Conservation (phyloP, 2,797 vertebrate species). For the Lemur catta region DNA sequence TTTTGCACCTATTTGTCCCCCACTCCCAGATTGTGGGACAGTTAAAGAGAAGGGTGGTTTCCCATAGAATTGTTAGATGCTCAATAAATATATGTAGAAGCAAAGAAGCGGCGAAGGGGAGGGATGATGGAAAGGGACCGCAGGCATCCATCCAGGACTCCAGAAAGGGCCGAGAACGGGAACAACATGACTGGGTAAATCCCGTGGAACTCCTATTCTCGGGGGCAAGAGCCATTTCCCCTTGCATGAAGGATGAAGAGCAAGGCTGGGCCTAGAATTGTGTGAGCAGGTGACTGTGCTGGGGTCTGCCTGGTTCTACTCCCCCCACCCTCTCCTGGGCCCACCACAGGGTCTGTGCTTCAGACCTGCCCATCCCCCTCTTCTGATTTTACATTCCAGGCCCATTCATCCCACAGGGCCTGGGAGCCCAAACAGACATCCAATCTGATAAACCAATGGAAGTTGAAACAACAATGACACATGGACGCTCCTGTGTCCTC, state of each 20-base stretch:
- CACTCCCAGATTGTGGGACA: not conserved
- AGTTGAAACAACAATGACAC: not conserved
- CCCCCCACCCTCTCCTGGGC: not conserved
- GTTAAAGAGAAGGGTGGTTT: not conserved
- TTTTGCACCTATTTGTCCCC: not conserved
- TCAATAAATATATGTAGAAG: not conserved
- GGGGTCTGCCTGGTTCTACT: not conserved
- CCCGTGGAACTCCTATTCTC: not conserved
- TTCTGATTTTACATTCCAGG: not conserved
- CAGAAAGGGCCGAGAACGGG: not conserved
- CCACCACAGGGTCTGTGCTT: not conserved
- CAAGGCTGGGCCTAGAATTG: not conserved
- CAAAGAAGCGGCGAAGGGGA: not conserved
- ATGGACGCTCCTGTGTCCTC: not conserved
- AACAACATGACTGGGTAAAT: not conserved
- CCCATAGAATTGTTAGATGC: not conserved
- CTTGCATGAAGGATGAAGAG: accelerated
- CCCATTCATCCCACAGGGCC: not conserved
- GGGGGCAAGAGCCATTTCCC: not conserved
- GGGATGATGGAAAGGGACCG: not conserved
- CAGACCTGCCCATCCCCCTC: not conserved
- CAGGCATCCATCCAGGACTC: not conserved
- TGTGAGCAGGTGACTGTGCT: not conserved
- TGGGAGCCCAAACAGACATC: not conserved
- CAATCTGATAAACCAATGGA: not conserved